Conservation (phyloP, 2,797 vertebrate species). For the Hybognathus amarus region DNA sequence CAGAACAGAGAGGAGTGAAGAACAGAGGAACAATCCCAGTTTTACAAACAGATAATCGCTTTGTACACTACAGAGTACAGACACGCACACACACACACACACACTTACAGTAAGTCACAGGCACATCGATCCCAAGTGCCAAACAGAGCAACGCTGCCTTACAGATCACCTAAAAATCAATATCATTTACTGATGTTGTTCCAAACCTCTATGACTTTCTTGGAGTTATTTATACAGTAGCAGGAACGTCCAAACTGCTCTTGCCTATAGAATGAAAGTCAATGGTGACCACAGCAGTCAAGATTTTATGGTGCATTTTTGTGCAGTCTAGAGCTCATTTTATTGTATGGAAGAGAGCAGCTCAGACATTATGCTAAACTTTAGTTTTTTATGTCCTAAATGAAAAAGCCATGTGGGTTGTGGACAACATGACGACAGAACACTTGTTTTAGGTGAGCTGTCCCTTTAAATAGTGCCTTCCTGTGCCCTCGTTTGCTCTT, state of each 20-base stretch:
- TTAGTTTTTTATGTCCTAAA: not conserved
- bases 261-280: not conserved
- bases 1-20: slow-evolving; percentile 21
- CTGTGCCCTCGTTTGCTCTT: not conserved
- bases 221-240: not conserved
- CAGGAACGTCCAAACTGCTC: not conserved
- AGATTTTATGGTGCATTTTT: not conserved
- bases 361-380: not conserved
- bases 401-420: not conserved
- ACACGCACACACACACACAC: slow-evolving; percentile 54
- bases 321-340: not conserved
- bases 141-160: slow-evolving; percentile 2
- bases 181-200: not conserved
- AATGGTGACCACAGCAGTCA: not conserved
- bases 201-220: not conserved
- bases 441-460: slow-evolving; percentile 20
- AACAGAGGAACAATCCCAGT: slow-evolving; percentile 48
- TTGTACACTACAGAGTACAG: slow-evolving; percentile 65
- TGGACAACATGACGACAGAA: slow-evolving; percentile 5
- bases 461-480: slow-evolving; percentile 34
- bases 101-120: slow-evolving; percentile 21
- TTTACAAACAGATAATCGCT: slow-evolving; percentile 41
- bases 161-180: not conserved
- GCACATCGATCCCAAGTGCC: slow-evolving; percentile 14
- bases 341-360: not conserved